These are phyloP conservation scores for Drosophila diplacantha DNA, from an alignment of 2,888 invertebrate genomes.

Conservation along the genomic window DNA sequence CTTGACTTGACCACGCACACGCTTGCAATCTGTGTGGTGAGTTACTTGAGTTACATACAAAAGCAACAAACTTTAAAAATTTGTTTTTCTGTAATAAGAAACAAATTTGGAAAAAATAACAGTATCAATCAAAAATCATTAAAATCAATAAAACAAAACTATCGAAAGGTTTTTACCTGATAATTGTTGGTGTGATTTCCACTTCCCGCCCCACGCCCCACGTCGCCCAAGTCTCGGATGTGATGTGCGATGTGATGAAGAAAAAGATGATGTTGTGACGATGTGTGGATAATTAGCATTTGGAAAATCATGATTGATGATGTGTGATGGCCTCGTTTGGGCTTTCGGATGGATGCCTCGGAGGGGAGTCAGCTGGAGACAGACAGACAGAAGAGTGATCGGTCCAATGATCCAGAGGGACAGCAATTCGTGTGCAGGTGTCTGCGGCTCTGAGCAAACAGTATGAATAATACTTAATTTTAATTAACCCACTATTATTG, in stretches of 20 bases:
- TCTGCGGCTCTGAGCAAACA: constrained; percentile 73
- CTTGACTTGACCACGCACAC: constrained; percentile 64
- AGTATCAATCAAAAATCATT: constrained; percentile 16
- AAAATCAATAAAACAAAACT: constrained; percentile 29
- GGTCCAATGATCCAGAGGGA: constrained; percentile 25
- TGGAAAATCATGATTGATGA: constrained; percentile 42
- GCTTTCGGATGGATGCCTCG: constrained; percentile 21
- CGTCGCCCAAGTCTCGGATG: constrained; percentile 55
- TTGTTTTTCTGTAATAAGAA: constrained; percentile 67
- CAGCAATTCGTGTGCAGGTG: constrained; percentile 54
- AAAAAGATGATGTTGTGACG: constrained; percentile 23
- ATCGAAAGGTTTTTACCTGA: constrained; percentile 66
- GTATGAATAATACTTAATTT: constrained; percentile 76
- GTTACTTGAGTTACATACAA: constrained; percentile 54
- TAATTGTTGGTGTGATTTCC: constrained; percentile 73
- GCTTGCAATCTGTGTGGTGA: constrained; percentile 71
- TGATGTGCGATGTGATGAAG: constrained; percentile 43
- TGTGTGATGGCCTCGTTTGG: constrained; percentile 43
- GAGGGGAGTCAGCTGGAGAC: constrained; percentile 12
- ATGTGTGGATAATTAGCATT: constrained; percentile 29
- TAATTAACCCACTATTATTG: constrained; percentile 67
- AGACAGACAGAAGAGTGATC: constrained; percentile 19
- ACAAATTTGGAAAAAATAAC: constrained; percentile 60
- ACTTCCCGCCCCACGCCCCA: constrained; percentile 65
- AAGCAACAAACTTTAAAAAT: constrained; percentile 51